Base-by-base conservation (phyloP, 2,888 invertebrate genomes). In the Noctua janthe region DNA sequence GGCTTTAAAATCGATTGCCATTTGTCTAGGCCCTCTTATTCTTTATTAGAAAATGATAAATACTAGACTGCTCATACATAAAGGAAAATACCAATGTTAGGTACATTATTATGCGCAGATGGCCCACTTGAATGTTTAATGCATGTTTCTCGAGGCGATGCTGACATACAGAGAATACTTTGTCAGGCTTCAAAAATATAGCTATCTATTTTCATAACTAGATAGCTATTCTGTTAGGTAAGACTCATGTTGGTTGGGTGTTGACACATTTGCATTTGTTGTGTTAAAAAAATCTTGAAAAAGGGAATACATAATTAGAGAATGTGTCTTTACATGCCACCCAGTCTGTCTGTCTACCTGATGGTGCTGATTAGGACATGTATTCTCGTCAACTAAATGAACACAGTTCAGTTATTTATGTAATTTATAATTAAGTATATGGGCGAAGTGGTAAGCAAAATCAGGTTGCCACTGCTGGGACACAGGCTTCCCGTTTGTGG, bases 91-190 rank as follows among this genome's bases (percentile, higher is more conserved):
- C n/a, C 49, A 82, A 74, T 74, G 56, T 56, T 74, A 73, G 69
- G 47, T 70, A 69, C 54, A 49, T 82, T 69, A 82, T 86, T 73
- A 86, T 86, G 74, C 86, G 82, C 86, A 86, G 86, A 82, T 82
- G 74, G 74, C 69, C 67, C 51, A 67, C 66, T 69, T 43, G 23
- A 64, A 81, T 82, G 86, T 82, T 69, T 82, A 81, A 82, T 82
- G 86, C 82, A 82, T 86, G 82, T 69, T 51, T 69, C 82, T 81
- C 62, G 35, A 69, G 51, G 82, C 86, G 47, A 69, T 8, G 59
- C 82, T 71, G 17, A 74, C 82, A 81, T 81, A 73, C 54, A 20
- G 20, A 56, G 54, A 86, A 86, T 81, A 82, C 54, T 81, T 81
- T 81, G 54, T 69, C 67, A 73, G 10, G 43, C 66, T 69, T 69